phyloP scores from a whole-genome alignment of 2,797 vertebrate genomes.

The Phalanger gymnotis region DNA sequence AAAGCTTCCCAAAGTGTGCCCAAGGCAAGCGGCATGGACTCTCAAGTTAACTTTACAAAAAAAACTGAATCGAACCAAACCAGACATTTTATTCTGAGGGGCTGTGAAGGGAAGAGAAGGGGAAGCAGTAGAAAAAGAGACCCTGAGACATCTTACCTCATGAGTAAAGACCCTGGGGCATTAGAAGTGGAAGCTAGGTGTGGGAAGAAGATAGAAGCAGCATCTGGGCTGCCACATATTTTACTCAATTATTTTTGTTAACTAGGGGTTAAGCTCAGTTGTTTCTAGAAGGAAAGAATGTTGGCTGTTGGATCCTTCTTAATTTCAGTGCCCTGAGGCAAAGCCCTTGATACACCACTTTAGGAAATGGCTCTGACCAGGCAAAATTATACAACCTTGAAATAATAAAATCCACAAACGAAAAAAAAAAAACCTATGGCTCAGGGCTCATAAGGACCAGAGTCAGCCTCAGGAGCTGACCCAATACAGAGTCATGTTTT shows the following conservation, averaged over 20 bases:
- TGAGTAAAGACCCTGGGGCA: neutral
- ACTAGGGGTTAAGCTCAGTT: neutral
- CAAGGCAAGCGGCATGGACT: neutral
- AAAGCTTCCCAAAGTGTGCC: neutral
- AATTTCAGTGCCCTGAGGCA: neutral
- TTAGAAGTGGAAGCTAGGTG: neutral
- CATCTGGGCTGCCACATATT: neutral
- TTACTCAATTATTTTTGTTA: neutral
- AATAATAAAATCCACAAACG: neutral
- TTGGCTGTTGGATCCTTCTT: neutral
- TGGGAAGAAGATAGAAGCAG: neutral
- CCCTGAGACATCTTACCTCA: neutral
- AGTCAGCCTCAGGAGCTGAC: neutral
- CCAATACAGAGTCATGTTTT: neutral
- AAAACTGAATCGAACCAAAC: too few species aligned
- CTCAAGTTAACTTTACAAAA: neutral
- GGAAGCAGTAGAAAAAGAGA: neutral
- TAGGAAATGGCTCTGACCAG: neutral
- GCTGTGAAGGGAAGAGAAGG: neutral
- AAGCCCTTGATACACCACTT: neutral
- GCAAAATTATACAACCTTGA: neutral
- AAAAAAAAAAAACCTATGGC: neutral
- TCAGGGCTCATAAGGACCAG: neutral
- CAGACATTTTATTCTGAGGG: neutral
- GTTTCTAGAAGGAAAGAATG: neutral